These are phyloP conservation scores for Sarcoramphus papa DNA, from an alignment of 2,797 vertebrate species.

Conservation along the genomic window DNA sequence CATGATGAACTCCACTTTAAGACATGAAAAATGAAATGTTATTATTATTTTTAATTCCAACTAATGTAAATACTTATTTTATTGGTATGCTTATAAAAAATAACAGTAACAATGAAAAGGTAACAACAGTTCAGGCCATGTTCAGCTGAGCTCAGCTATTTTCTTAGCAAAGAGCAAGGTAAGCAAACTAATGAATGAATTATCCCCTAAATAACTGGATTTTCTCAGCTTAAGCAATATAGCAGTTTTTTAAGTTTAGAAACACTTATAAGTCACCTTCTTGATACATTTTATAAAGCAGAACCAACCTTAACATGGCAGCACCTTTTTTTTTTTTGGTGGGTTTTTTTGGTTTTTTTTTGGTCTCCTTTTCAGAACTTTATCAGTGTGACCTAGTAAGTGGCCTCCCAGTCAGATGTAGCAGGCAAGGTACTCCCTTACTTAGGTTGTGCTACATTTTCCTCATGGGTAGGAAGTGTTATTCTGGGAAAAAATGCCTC, in stretches of 20 bases:
- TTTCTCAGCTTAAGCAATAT: neutral
- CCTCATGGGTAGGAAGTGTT: neutral
- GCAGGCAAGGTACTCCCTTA: neutral
- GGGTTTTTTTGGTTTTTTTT: neutral
- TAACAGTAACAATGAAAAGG: neutral
- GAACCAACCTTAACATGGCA: neutral
- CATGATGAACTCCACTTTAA: neutral
- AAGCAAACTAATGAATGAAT: constrained; percentile 9
- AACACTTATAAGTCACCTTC: neutral
- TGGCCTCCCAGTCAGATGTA: neutral
- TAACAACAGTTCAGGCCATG: neutral
- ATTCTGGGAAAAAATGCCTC: neutral
- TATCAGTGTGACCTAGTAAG: neutral
- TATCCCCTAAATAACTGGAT: neutral
- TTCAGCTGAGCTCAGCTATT: neutral
- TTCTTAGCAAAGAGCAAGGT: neutral
- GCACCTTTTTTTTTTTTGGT: neutral
- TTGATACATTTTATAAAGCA: neutral
- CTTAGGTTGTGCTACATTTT: neutral
- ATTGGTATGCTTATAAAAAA: neutral
- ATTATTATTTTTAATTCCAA: neutral
- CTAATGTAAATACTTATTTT: neutral
- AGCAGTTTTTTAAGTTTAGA: neutral
- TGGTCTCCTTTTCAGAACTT: neutral
- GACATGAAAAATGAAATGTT: neutral